Percentiles rank a stretch among this genome's conserved stretches.
Conservation (phyloP, 2,113 vertebrate species). For the Lontra canadensis region DNA sequence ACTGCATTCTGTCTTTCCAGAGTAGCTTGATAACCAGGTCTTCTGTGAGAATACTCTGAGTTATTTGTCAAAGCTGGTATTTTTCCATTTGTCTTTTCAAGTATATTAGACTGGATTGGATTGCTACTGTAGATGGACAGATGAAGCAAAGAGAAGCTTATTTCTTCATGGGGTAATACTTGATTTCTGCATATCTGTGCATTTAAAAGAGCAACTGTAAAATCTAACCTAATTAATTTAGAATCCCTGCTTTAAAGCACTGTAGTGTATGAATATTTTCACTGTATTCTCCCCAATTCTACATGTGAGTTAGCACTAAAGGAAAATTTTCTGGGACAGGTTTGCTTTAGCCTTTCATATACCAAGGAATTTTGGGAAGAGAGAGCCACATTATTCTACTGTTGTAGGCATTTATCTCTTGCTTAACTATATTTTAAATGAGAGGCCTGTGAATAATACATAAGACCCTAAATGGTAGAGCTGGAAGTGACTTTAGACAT, state of each 20-base stretch:
- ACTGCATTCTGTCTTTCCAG: not conserved
- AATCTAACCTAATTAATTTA: not conserved
- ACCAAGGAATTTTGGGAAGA: not conserved
- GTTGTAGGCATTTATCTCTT: not conserved
- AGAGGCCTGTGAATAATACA: not conserved
- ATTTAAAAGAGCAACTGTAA: not conserved
- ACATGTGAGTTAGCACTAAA: not conserved
- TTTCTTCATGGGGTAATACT: not conserved
- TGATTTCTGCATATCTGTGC: not conserved
- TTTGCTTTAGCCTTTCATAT: not conserved
- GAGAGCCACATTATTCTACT: not conserved
- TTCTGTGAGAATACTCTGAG: not conserved
- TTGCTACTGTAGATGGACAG: not conserved
- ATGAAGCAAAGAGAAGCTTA: not conserved
- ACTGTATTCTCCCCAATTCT: not conserved
- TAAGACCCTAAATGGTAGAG: not conserved
- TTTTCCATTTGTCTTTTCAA: not conserved
- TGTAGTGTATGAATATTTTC: not conserved
- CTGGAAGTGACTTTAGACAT: not conserved
- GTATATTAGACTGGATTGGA: not conserved
- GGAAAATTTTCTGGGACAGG: not conserved
- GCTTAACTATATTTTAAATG: not conserved
- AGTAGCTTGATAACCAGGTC: not conserved
- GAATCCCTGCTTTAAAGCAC: not conserved
- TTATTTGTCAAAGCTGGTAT: not conserved